A percentile compares a stretch with the other conserved stretches of the same genome.
These are phyloP conservation scores for Pangasianodon gigas DNA, from an alignment of 2,113 vertebrate genomes.

Conservation along the genomic window DNA sequence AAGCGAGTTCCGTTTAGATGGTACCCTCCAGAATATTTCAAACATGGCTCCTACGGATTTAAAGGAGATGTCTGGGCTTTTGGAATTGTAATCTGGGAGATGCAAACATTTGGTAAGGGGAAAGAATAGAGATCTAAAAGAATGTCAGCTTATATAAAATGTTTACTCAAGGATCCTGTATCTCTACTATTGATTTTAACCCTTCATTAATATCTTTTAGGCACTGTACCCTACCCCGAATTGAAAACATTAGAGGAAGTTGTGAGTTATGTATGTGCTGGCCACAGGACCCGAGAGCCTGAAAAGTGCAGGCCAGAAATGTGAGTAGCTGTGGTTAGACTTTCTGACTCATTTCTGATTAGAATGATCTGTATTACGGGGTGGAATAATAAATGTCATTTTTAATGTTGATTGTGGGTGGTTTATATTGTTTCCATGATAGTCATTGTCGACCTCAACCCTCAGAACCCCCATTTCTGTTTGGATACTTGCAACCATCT, in stretches of 20 bases:
- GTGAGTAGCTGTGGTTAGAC: slow-evolving; percentile 45
- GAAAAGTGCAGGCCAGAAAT: slow-evolving; percentile 54
- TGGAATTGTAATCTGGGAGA: slow-evolving; percentile 60
- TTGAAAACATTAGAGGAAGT: slow-evolving; percentile 53
- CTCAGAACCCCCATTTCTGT: not conserved
- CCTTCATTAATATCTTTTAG: slow-evolving; percentile 30
- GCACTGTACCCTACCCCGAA: slow-evolving; percentile 57
- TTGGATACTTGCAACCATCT: not conserved
- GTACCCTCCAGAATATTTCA: slow-evolving; percentile 64
- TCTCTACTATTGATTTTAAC: not conserved
- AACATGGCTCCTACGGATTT: slow-evolving; percentile 47
- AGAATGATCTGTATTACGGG: not conserved
- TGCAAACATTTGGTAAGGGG: slow-evolving; percentile 60
- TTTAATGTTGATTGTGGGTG: not conserved
- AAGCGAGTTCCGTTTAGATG: slow-evolving; percentile 55
- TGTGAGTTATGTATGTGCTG: slow-evolving; percentile 48
- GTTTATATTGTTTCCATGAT: not conserved
- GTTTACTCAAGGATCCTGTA: not conserved
- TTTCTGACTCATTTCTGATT: not conserved
- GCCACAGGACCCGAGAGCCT: slow-evolving; percentile 48
- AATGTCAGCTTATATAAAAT: not conserved
- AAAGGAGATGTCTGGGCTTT: slow-evolving; percentile 63
- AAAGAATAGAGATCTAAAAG: not conserved
- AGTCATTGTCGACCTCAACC: not conserved
- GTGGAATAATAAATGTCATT: not conserved